Percentiles rank a stretch among this genome's conserved stretches.
phyloP scores from a whole-genome alignment of 2,797 vertebrate genomes.

The Eospalax fontanierii region DNA sequence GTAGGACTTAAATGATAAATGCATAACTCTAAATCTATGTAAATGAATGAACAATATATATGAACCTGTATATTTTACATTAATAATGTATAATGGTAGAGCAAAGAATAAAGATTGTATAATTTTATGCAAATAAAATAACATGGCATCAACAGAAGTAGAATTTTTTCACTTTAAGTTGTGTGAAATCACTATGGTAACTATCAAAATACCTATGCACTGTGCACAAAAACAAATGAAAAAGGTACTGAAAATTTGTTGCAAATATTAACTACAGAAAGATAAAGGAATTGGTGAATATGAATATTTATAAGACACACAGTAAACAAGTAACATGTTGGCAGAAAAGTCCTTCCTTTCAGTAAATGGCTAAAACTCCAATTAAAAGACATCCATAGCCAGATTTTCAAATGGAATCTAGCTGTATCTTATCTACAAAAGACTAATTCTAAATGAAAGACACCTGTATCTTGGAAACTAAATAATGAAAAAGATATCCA shows the following conservation, averaged over 20 bases:
- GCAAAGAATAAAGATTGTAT: not conserved
- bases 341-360: not conserved
- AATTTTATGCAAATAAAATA: not conserved
- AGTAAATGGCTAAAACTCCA: not conserved
- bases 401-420: not conserved
- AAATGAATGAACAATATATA: not conserved
- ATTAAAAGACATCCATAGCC: not conserved
- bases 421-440: not conserved
- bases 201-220: not conserved
- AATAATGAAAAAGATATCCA: not conserved
- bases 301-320: not conserved
- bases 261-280: not conserved
- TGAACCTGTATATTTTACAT: not conserved
- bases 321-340: not conserved
- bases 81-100: not conserved
- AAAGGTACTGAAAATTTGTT: not conserved
- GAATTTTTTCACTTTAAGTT: not conserved
- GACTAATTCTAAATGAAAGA: no score
- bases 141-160: not conserved
- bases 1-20: not conserved
- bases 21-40: not conserved
- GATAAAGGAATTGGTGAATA: not conserved
- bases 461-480: not conserved
- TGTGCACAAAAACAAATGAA: not conserved
- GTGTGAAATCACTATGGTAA: not conserved